Conservation (phyloP, 2,113 vertebrate genomes). For the Hoplias malabaricus region DNA sequence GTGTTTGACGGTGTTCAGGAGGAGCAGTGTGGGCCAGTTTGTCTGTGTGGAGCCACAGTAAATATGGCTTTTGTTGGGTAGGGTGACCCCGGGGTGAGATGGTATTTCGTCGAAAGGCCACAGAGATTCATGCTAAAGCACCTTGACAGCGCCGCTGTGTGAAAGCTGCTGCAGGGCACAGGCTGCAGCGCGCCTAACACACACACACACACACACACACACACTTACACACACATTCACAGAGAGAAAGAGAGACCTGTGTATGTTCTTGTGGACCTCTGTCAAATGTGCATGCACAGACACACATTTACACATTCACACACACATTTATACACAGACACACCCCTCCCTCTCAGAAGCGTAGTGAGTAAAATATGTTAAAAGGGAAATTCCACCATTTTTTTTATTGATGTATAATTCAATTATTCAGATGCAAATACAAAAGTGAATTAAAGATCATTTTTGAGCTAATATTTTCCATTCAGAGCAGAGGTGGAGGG, state of each 20-base stretch:
- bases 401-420: too few relatives aligned
- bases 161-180: conserved; percentile 65
- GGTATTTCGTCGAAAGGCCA: conserved; percentile 55
- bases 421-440: too few relatives aligned
- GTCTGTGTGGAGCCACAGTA: conserved; percentile 33
- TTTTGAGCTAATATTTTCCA: too few relatives aligned
- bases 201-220: conserved; percentile 14
- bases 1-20: not conserved
- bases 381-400: not conserved
- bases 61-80: conserved; percentile 49
- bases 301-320: not conserved
- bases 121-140: conserved; percentile 66
- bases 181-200: conserved; percentile 60
- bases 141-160: conserved; percentile 63
- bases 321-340: not conserved
- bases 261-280: not conserved
- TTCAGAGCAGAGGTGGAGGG: too few relatives aligned
- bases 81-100: conserved; percentile 62
- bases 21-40: conserved; percentile 1
- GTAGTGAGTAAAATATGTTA: not conserved
- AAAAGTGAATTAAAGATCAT: too few relatives aligned
- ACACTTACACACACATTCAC: conserved; percentile 24
- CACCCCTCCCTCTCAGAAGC: not conserved
- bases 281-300: not conserved
- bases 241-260: not conserved